Evolutionary conservation across 2,888 invertebrate genomes (phyloP).

Genomic region (Ectemnius continuus): DNA sequence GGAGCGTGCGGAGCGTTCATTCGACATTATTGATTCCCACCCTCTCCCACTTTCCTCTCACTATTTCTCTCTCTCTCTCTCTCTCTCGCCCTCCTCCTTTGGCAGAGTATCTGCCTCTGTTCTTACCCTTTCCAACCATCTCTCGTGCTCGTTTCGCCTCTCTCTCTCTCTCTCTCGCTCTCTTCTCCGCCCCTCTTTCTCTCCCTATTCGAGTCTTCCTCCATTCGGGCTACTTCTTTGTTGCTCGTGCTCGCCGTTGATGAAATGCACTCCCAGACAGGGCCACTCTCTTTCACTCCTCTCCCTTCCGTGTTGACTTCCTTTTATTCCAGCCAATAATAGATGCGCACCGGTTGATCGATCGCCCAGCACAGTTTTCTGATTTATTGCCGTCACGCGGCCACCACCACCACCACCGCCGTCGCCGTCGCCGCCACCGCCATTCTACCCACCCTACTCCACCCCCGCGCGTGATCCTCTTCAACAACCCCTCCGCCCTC

Average conservation of each 20-base stretch:
- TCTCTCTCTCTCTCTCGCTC: conserved; percentile 46
- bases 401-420: not conserved
- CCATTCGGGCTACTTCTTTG: conserved; percentile 33
- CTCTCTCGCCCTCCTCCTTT: not conserved
- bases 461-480: conserved; percentile 1
- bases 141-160: conserved; percentile 10
- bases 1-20: conserved; percentile 66
- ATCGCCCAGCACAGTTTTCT: conserved; percentile 67
- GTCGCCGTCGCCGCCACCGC: too few relatives aligned
- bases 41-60: conserved; percentile 48
- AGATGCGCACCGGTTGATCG: conserved; percentile 67
- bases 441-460: too few relatives aligned
- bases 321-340: conserved; percentile 71
- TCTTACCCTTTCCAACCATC: conserved; percentile 64
- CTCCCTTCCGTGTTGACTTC: conserved; percentile 60
- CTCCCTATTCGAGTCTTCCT: conserved; percentile 35
- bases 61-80: conserved; percentile 1
- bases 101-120: conserved; percentile 11
- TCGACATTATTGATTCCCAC: conserved; percentile 74
- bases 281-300: conserved; percentile 52
- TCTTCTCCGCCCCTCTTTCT: conserved; percentile 44
- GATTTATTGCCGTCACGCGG: conserved; percentile 63
- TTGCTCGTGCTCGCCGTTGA: conserved; percentile 56
- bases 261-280: conserved; percentile 71
- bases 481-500: conserved; percentile 1